Percentiles rank a stretch among this genome's conserved stretches.
Evolutionary conservation across 92 coral and sea anemone genomes (phyloP).

Genomic region (Heteractis magnifica): DNA sequence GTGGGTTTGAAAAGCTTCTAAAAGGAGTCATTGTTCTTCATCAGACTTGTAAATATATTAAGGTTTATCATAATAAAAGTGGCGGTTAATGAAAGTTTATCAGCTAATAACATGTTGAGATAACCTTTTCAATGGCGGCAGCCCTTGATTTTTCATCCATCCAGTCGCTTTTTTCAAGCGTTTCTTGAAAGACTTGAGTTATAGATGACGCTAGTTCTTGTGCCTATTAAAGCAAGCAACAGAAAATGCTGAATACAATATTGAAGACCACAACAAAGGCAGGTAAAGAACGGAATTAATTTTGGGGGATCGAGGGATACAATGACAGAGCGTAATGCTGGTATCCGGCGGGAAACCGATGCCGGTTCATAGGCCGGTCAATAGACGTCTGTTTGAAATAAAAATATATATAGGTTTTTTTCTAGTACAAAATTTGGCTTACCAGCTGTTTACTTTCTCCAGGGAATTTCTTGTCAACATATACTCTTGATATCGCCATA

Average conservation of each 20-base stretch:
- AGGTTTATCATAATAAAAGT: no score
- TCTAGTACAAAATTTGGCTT: neutral
- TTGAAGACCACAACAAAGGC: no score
- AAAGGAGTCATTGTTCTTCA: no score
- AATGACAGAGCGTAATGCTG: no score
- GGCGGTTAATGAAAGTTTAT: neutral
- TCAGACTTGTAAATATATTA: no score
- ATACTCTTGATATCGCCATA: conserved; percentile 25
- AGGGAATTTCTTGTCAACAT: conserved; percentile 23
- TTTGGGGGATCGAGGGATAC: no score
- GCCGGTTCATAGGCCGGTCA: no score
- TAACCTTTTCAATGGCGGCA: conserved; percentile 73
- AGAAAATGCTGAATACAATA: neutral
- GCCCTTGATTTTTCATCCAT: conserved; percentile 73
- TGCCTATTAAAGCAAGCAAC: conserved; percentile 41
- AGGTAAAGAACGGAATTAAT: no score
- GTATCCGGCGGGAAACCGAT: no score
- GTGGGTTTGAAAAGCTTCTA: no score
- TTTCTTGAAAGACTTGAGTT: conserved; percentile 59
- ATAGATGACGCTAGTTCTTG: conserved; percentile 56
- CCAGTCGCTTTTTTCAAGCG: conserved; percentile 61
- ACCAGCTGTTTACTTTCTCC: conserved; percentile 37
- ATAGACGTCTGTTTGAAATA: neutral
- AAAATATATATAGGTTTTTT: no score
- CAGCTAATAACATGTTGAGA: neutral